Evolutionary conservation across 2,113 vertebrate genomes (phyloP), one percentile per base, ranked within the genome.

Genomic region (Plotosus lineatus): DNA sequence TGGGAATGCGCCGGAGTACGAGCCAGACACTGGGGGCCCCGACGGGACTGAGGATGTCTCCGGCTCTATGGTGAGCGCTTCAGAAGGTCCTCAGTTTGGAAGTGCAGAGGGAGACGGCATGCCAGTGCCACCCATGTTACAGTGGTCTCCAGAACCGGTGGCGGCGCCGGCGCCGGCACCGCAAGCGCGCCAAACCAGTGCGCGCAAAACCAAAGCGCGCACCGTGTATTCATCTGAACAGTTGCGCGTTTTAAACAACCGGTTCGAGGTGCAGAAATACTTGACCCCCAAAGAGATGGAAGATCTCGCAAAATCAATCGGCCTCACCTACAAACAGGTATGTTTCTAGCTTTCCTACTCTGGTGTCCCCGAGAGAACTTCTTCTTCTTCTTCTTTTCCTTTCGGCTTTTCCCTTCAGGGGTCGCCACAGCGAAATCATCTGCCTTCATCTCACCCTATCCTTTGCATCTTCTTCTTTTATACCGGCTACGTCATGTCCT

Each of bases 261-360:
- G 91, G 1, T 95, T 95, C 80, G 92, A 87, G 36, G 75, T 86
- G n/a, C 93, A 96, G 88, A 89, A 89, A 60, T 95, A 93, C 81
- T 93, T 95, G 81, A 93, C 94, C 1, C 94, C 94, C 0, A 88
- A 89, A 6, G 94, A 96, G 84, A 95, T 95, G 86, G 92, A 93
- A 66, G 91, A 91, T 23, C 61, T 96, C 36, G 90, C 93, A 17
- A 89, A 89, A 21, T 0, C 75, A 4, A 91, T 93, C 0, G 93
- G 92, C 1, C 89, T 96, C 14, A 94, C 92, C 1, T 95, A 95
- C 89, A 94, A 94, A 87, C 92, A 94, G 92, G 95, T 95, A 73
- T 80, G 69, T 6, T 0, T 6, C 28, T 44, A 6, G 5, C n/a
- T n/a, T n/a, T n/a, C n/a, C n/a, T n/a, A n/a, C n/a, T n/a, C n/a